Evolutionary conservation across 2,888 invertebrate genomes (phyloP).

Genomic region (Yponomeuta plumbellus): DNA sequence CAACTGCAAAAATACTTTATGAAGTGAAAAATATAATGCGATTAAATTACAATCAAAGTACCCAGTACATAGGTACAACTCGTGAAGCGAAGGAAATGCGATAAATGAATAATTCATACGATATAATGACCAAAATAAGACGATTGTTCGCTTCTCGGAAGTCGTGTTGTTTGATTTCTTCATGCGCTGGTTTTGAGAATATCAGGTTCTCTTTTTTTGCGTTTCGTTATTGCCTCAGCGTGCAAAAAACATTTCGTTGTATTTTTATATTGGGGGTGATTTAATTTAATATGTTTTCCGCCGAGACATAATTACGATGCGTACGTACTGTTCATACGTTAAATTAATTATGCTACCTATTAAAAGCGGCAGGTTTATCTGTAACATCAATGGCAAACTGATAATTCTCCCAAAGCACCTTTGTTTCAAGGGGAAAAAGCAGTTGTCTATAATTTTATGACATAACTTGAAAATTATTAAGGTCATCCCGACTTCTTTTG

Average conservation of each 20-base stretch:
- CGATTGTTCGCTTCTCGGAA: slow-evolving; percentile 63
- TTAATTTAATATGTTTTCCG: background rate
- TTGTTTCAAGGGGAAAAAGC: background rate
- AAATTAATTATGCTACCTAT: background rate
- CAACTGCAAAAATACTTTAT: background rate
- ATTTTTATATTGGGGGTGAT: background rate
- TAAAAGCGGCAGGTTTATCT: background rate
- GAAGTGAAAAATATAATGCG: slow-evolving; percentile 23
- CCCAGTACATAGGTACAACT: slow-evolving; percentile 36
- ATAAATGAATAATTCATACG: slow-evolving; percentile 64
- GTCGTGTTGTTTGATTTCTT: slow-evolving; percentile 39
- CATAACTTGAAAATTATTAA: slow-evolving; percentile 31
- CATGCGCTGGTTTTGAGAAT: slow-evolving; percentile 23
- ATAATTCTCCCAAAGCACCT: background rate
- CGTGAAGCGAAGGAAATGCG: slow-evolving; percentile 51
- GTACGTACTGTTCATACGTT: background rate
- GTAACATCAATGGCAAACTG: background rate
- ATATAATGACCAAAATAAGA: slow-evolving; percentile 62
- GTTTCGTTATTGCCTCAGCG: background rate
- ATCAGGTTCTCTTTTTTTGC: slow-evolving; percentile 15
- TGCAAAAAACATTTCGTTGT: background rate
- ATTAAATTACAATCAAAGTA: slow-evolving; percentile 33
- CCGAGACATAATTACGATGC: background rate
- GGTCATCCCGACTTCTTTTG: slow-evolving; percentile 50
- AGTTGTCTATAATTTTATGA: slow-evolving; percentile 16